These are phyloP conservation scores for Crenuchus spilurus DNA, from an alignment of 2,797 vertebrate species.

Conservation along the genomic window DNA sequence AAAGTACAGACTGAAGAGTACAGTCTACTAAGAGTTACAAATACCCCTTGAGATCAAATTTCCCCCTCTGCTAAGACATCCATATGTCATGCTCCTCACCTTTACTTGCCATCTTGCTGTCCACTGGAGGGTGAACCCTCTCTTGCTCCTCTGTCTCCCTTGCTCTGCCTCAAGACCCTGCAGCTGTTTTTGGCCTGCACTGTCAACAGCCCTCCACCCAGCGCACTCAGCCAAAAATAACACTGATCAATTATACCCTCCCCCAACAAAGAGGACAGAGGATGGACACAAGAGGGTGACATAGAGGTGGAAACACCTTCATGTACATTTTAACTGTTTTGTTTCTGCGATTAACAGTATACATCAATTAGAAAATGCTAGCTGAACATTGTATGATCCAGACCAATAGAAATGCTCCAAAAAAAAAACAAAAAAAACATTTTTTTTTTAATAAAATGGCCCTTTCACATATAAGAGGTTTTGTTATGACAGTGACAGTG, in stretches of 20 bases:
- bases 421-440: too few species aligned
- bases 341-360: too few species aligned
- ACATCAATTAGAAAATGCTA: too few species aligned
- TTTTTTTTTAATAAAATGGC: too few species aligned
- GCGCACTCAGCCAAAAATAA: slow-evolving; percentile 82
- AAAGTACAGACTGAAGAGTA: background rate
- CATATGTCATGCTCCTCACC: slow-evolving; percentile 67
- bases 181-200: slow-evolving; percentile 77
- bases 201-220: slow-evolving; percentile 74
- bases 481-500: too few species aligned
- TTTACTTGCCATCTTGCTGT: slow-evolving; percentile 77
- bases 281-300: slow-evolving; percentile 23
- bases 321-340: too few species aligned
- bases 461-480: too few species aligned
- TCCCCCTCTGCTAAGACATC: background rate
- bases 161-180: slow-evolving; percentile 59
- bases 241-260: slow-evolving; percentile 61
- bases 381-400: too few species aligned
- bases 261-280: slow-evolving; percentile 54
- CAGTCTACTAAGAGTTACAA: background rate
- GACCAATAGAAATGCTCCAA: too few species aligned
- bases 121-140: slow-evolving; percentile 49
- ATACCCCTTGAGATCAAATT: background rate
- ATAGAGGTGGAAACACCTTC: too few species aligned
- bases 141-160: slow-evolving; percentile 51